Evolutionary conservation across 2,888 invertebrate genomes (phyloP).

Genomic region (Dynastes hyllus): DNA sequence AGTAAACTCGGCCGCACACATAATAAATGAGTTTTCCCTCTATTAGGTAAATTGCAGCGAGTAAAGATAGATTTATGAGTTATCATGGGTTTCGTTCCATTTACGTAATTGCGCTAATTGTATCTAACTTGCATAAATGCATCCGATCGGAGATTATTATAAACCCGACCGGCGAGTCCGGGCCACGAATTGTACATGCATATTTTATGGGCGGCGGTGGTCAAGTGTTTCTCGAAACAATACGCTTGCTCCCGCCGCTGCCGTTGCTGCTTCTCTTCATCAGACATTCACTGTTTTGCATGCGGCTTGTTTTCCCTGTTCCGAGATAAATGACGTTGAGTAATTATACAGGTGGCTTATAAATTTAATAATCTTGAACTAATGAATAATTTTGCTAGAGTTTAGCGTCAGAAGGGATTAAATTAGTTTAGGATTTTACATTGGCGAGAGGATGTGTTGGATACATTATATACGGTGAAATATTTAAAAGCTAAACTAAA

Average conservation of each 20-base stretch:
- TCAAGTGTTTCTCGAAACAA: conserved; percentile 30
- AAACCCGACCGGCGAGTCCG: conserved; percentile 6
- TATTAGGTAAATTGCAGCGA: conserved; percentile 52
- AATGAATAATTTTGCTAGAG: conserved; percentile 20
- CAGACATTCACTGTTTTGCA: conserved; percentile 39
- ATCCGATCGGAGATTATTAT: conserved; percentile 48
- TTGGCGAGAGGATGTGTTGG: neutral
- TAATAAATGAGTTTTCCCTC: conserved; percentile 42
- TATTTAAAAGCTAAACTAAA: too few species aligned
- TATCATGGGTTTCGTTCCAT: conserved; percentile 51
- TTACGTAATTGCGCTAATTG: conserved; percentile 53
- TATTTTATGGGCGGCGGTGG: conserved; percentile 37
- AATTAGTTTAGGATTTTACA: neutral
- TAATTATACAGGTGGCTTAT: conserved; percentile 35
- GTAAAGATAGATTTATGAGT: conserved; percentile 52
- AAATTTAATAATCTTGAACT: conserved; percentile 30
- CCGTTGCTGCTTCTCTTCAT: conserved; percentile 8
- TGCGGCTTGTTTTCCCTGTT: conserved; percentile 21
- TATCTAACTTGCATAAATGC: conserved; percentile 51
- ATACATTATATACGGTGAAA: too few species aligned
- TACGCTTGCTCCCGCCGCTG: conserved; percentile 8
- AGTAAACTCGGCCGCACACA: conserved; percentile 18
- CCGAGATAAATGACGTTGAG: conserved; percentile 42
- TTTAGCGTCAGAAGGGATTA: neutral
- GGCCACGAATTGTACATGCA: conserved; percentile 34